Evolutionary conservation across 2,888 invertebrate species (phyloP).

Genomic region (Margaritifera margaritifera): DNA sequence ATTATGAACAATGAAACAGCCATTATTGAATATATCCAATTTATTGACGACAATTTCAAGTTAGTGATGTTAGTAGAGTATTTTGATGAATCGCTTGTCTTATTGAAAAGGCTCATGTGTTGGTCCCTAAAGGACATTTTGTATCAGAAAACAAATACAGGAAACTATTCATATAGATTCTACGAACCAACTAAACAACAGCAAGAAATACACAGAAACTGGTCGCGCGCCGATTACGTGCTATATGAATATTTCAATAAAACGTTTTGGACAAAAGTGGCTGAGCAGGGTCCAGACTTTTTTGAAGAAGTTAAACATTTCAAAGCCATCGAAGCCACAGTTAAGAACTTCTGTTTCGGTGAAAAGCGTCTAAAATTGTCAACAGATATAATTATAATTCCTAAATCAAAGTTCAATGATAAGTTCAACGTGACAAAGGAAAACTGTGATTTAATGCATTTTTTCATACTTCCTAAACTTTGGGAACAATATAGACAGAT

Average conservation of each 20-base stretch:
- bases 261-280: conserved; percentile 62
- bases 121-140: conserved; percentile 69
- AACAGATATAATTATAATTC: conserved; percentile 26
- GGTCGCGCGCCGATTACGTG: conserved; percentile 62
- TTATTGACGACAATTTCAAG: conserved; percentile 59
- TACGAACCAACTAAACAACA: conserved; percentile 21
- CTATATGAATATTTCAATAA: conserved; percentile 66
- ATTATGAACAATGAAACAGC: conserved; percentile 36
- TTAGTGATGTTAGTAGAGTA: conserved; percentile 70
- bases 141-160: conserved; percentile 50
- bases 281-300: conserved; percentile 48
- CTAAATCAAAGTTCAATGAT: conserved; percentile 34
- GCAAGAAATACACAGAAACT: conserved; percentile 47
- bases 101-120: conserved; percentile 68
- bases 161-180: conserved; percentile 34
- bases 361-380: conserved; percentile 24
- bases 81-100: conserved; percentile 69
- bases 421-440: conserved; percentile 40
- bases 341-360: conserved; percentile 43
- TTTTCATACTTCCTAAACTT: conserved; percentile 38
- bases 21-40: conserved; percentile 48
- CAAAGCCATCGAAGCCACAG: conserved; percentile 31
- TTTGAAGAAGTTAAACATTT: conserved; percentile 47
- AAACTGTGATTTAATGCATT: conserved; percentile 48
- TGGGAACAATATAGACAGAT: conserved; percentile 40